phyloP scores from a whole-genome alignment of 2,888 invertebrate genomes.

The Ceraclea dissimilis region DNA sequence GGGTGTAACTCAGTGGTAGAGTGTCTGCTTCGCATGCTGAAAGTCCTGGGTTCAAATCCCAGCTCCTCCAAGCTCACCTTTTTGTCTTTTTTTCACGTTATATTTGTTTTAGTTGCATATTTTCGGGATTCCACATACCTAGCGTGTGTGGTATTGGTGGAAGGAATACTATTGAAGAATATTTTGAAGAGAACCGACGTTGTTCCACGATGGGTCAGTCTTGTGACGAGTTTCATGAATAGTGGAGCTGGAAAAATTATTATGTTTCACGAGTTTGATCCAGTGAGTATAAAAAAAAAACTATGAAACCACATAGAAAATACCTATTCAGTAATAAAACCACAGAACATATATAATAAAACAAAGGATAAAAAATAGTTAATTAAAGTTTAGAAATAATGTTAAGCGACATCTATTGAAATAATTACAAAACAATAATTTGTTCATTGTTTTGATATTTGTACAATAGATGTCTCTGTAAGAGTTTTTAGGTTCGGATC shows the following conservation, averaged over 20 bases:
- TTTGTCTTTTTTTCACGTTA: conserved; percentile 11
- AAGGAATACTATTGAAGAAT: conserved; percentile 16
- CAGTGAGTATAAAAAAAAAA: conserved; percentile 11
- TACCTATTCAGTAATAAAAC: background rate
- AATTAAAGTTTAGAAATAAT: too few relatives aligned
- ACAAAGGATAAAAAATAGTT: too few relatives aligned
- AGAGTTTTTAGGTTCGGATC: too few relatives aligned
- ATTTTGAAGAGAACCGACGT: conserved; percentile 8
- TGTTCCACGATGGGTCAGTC: conserved; percentile 15
- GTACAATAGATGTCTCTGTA: too few relatives aligned
- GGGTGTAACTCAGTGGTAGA: conserved; percentile 49
- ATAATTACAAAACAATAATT: background rate
- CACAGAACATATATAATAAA: too few relatives aligned
- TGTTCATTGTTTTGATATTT: too few relatives aligned
- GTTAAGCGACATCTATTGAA: background rate
- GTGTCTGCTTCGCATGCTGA: conserved; percentile 62
- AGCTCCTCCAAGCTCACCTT: conserved; percentile 45
- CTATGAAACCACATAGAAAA: too few relatives aligned
- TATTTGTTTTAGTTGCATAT: conserved; percentile 25
- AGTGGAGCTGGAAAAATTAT: conserved; percentile 21
- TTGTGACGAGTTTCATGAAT: conserved; percentile 18
- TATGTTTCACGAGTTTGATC: conserved; percentile 24
- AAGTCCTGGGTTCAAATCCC: conserved; percentile 61
- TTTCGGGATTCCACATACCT: conserved; percentile 19
- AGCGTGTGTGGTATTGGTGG: conserved; percentile 16